Percentiles rank a stretch among this genome's conserved stretches.
Conservation (phyloP, 2,113 vertebrate species). For the Lepidothrix coronata region DNA sequence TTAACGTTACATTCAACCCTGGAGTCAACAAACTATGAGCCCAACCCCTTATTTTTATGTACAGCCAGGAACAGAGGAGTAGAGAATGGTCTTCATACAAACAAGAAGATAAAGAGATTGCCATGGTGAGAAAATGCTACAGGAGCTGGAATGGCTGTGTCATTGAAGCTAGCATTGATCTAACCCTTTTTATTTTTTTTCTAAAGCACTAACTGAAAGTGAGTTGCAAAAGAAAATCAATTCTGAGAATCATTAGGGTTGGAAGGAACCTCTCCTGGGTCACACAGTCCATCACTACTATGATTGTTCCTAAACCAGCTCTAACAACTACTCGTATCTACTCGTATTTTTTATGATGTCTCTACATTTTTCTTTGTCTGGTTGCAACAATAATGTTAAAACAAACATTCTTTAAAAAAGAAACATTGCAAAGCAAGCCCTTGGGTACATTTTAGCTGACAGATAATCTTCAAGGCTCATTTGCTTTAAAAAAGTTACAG, state of each 20-base stretch:
- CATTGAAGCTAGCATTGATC: conserved; percentile 65
- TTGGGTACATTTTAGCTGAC: conserved; percentile 39
- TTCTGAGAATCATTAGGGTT: conserved; percentile 60
- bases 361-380: conserved; percentile 32
- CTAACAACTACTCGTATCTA: conserved; percentile 49
- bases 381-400: conserved; percentile 35
- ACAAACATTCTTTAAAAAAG: conserved; percentile 42
- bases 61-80: background rate
- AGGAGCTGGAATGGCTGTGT: conserved; percentile 37
- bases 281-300: conserved; percentile 46
- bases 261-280: conserved; percentile 58
- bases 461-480: conserved; percentile 56
- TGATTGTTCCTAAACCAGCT: conserved; percentile 64
- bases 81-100: background rate
- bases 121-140: conserved; percentile 19
- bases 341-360: conserved; percentile 18
- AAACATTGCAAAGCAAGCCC: conserved; percentile 27
- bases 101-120: conserved; percentile 32
- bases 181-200: conserved; percentile 34
- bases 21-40: background rate
- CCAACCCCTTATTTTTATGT: conserved; percentile 13
- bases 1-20: background rate
- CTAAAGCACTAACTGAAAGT: conserved; percentile 63
- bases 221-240: conserved; percentile 69
- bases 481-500: conserved; percentile 46